Evolutionary conservation across 2,888 invertebrate species (phyloP).

Genomic region (Synanthedon formicaeformis): DNA sequence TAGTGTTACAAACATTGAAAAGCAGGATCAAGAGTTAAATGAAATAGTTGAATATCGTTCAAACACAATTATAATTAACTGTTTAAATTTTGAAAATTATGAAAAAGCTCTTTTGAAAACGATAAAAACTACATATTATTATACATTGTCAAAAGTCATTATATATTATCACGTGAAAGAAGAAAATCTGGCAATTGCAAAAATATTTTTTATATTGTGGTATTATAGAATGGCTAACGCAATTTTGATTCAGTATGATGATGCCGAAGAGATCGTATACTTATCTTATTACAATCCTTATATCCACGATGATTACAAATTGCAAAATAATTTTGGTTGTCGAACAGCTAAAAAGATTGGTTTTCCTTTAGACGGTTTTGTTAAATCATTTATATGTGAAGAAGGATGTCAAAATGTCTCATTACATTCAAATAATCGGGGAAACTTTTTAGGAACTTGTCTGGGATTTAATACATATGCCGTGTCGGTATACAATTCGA

Average conservation of each 20-base stretch:
- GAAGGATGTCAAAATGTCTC: conserved; percentile 36
- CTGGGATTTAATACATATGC: conserved; percentile 28
- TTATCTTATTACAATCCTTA: conserved; percentile 36
- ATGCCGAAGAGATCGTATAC: conserved; percentile 14
- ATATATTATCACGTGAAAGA: conserved; percentile 27
- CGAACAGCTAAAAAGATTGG: conserved; percentile 34
- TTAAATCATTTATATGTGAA: conserved; percentile 33
- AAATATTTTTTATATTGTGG: conserved; percentile 43
- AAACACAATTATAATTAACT: conserved; percentile 31
- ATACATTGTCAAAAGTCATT: conserved; percentile 37
- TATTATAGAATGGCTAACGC: conserved; percentile 36
- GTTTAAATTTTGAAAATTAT: conserved; percentile 26
- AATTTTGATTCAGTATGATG: conserved; percentile 32
- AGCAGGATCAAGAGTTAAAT: conserved; percentile 28
- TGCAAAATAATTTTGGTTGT: conserved; percentile 33
- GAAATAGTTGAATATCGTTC: conserved; percentile 32
- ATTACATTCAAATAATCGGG: conserved; percentile 26
- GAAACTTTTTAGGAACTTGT: conserved; percentile 40
- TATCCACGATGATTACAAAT: conserved; percentile 21
- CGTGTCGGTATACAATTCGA: conserved; percentile 17
- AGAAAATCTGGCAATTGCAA: conserved; percentile 20
- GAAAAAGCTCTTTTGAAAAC: conserved; percentile 32
- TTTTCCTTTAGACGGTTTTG: conserved; percentile 26
- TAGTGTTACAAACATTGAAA: conserved; percentile 20
- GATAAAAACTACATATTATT: conserved; percentile 33